A percentile compares a stretch with the other conserved stretches of the same genome.
These are phyloP conservation scores for Syngnathus floridae DNA, from an alignment of 2,113 vertebrate genomes.

Conservation along the genomic window DNA sequence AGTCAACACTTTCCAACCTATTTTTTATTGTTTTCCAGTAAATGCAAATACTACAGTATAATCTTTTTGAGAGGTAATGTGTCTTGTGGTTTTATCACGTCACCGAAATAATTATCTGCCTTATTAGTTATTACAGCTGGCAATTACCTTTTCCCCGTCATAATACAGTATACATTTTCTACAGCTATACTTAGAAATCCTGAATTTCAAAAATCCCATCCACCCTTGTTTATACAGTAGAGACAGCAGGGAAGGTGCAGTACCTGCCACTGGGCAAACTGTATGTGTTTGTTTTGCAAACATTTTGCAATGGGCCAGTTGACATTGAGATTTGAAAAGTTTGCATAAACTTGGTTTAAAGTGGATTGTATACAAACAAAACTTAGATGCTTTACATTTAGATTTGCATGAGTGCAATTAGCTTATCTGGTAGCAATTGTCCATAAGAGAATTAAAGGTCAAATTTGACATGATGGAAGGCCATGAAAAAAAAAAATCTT, in stretches of 20 bases:
- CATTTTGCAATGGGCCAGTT: conserved; percentile 10
- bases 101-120: not conserved
- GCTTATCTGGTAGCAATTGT: not conserved
- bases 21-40: not conserved
- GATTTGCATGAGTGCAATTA: not conserved
- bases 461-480: not conserved
- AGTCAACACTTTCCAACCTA: not conserved
- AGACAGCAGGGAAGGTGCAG: conserved; percentile 9
- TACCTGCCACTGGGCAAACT: conserved; percentile 16
- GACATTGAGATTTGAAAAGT: conserved; percentile 6
- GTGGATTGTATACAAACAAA: not conserved
- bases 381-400: not conserved
- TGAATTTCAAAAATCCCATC: conserved; percentile 9
- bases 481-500: not conserved
- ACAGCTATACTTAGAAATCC: not conserved
- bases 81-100: not conserved
- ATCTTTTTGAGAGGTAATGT: not conserved
- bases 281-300: conserved; percentile 44
- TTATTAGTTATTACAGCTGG: not conserved
- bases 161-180: not conserved
- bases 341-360: conserved; percentile 6
- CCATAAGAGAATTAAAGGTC: not conserved
- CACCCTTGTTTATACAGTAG: conserved; percentile 26
- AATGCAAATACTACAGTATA: not conserved
- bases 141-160: not conserved